A percentile compares a stretch with the other conserved stretches of the same genome.
Evolutionary conservation across 2,797 vertebrate genomes (phyloP).

Genomic region (Peromyscus nudipes): DNA sequence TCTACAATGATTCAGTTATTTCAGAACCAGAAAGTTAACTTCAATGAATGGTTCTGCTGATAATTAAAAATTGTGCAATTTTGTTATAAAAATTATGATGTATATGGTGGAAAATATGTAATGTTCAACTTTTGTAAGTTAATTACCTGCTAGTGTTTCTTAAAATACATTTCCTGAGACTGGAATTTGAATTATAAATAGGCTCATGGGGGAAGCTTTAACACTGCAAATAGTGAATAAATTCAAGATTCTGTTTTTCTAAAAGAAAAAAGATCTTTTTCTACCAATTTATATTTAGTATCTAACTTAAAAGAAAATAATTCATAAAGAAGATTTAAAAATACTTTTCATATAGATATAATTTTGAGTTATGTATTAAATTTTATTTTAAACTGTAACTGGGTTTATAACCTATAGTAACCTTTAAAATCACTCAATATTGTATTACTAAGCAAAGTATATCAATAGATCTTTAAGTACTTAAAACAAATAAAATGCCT

Average conservation of each 20-base stretch:
- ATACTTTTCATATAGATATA: slow-evolving; percentile 58
- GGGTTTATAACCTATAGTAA: slow-evolving; percentile 67
- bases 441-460: neutral
- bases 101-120: slow-evolving; percentile 83
- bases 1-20: slow-evolving; percentile 65
- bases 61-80: slow-evolving; percentile 32
- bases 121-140: slow-evolving; percentile 81
- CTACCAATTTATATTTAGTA: neutral
- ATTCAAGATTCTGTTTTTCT: slow-evolving; percentile 80
- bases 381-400: slow-evolving; percentile 79
- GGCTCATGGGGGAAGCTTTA: slow-evolving; percentile 72
- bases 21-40: slow-evolving; percentile 73
- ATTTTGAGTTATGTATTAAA: slow-evolving; percentile 69
- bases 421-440: slow-evolving; percentile 75
- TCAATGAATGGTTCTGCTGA: slow-evolving; percentile 67
- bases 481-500: slow-evolving; percentile 42
- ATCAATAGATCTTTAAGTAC: neutral
- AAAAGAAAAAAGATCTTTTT: slow-evolving; percentile 74
- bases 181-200: slow-evolving; percentile 84
- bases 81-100: slow-evolving; percentile 60
- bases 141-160: slow-evolving; percentile 82
- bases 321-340: slow-evolving; percentile 60
- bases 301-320: slow-evolving; percentile 79
- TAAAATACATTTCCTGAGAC: slow-evolving; percentile 83
- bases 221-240: slow-evolving; percentile 81